Base-by-base conservation (phyloP, 2,888 invertebrate species). In the Cosmopolites sordidus region DNA sequence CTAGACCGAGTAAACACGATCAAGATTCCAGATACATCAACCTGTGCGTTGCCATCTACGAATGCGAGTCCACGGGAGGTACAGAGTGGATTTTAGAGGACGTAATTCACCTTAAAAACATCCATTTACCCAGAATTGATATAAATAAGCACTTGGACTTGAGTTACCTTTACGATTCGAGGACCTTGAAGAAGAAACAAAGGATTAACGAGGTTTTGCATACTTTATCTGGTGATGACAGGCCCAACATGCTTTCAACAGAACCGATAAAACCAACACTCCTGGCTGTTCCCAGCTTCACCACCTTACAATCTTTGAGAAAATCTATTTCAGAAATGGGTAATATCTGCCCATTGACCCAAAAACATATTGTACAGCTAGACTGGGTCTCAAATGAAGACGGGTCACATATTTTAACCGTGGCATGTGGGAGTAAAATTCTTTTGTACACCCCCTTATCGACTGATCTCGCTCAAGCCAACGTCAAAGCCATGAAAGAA, bases 301-400 rank as follows among this genome's bases (percentile, higher is more conserved):
- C 92, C 65, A 93, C 93, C 0, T 73, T 93, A 15, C 92, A 93
- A 62, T 92, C 92, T 0, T 72, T 93, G 51, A 79, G 91, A 51
- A 90, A 88, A 71, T 90, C 91, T 39, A 92, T 93, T 37, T 89
- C 90, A 63, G 92, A 93, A 73, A 90, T 92, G 69, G 93, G 92
- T 2, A 93, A 92, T 71, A 92, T 92, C 0, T 92, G 92, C 66
- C 91, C 92, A 0, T 72, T 93, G 30, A 92, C 92, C 0, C 93
- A 93, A 70, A 93, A 93, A 72, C 92, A 93, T 73, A 77, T 95
- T 17, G 95, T 97, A 0, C 96, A 96, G 69, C 76, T 98, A 33
- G 99, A 99, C 75, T 99, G 99, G 99, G 97, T 98, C 9, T 96
- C 97, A 0, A 95, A 97, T 63, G 99, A 99, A 73, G 98, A 99